phyloP scores from a whole-genome alignment of 2,113 vertebrate species.

The Coptodon bakossiorum region DNA sequence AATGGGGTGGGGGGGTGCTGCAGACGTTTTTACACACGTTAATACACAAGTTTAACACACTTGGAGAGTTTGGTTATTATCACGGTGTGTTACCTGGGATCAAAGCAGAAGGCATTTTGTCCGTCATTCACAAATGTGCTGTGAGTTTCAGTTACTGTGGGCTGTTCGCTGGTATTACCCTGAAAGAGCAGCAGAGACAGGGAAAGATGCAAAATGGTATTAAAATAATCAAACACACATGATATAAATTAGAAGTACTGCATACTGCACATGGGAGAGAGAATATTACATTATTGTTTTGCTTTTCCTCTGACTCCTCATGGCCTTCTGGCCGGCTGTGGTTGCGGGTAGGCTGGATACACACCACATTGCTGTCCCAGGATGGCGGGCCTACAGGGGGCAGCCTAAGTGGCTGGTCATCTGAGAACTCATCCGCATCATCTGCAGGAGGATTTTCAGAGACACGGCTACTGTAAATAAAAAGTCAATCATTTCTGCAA shows the following conservation, averaged over 20 bases:
- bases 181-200: not conserved
- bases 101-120: conserved; percentile 90
- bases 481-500: not conserved
- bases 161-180: conserved; percentile 67
- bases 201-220: not conserved
- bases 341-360: conserved; percentile 92
- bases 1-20: not conserved
- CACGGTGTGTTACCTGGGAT: conserved; percentile 81
- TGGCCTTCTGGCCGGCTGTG: conserved; percentile 88
- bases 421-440: conserved; percentile 86
- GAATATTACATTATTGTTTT: conserved; percentile 61
- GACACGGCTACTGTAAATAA: not conserved
- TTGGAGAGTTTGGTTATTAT: not conserved
- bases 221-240: not conserved
- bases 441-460: conserved; percentile 61
- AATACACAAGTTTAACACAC: conserved; percentile 20
- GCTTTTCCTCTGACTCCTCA: conserved; percentile 84
- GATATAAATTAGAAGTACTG: not conserved
- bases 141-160: conserved; percentile 66
- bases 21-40: conserved; percentile 40
- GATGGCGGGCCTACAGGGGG: conserved; percentile 82
- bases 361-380: conserved; percentile 94
- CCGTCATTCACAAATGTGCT: conserved; percentile 78
- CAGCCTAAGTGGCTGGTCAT: conserved; percentile 88
- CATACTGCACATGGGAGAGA: not conserved